These are phyloP conservation scores for Anoplophora glabripennis DNA, from an alignment of 1,140 invertebrate genomes.

Conservation along the genomic window DNA sequence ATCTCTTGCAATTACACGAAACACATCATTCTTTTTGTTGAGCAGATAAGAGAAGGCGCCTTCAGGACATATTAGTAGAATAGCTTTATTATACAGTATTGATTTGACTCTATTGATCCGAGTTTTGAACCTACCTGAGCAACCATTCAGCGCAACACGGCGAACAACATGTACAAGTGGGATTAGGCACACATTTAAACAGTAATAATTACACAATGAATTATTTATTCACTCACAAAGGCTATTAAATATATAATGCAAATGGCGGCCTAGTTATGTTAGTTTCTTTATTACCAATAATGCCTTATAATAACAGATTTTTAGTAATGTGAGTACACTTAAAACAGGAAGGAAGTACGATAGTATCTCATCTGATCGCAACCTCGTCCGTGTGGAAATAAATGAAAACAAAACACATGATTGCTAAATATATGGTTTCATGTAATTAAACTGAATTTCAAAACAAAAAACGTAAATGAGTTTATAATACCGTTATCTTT, in stretches of 20 bases:
- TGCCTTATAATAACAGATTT: constrained; percentile 36
- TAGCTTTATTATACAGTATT: constrained; percentile 2
- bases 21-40: too few species aligned
- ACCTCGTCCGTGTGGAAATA: constrained; percentile 31
- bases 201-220: constrained; percentile 20
- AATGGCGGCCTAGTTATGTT: constrained; percentile 23
- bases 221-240: constrained; percentile 22
- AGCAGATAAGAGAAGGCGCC: neutral
- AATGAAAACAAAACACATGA: constrained; percentile 36
- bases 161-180: too few species aligned
- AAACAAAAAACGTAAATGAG: too few species aligned
- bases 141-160: too few species aligned
- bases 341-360: constrained; percentile 39
- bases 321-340: constrained; percentile 27
- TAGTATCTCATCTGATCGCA: constrained; percentile 36
- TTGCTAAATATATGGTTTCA: constrained; percentile 27
- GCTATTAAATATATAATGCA: constrained; percentile 32
- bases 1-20: too few species aligned
- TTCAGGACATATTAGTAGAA: neutral
- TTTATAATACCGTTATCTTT: too few species aligned
- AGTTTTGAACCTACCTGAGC: neutral
- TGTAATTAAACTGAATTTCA: constrained; percentile 1
- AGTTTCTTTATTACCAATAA: constrained; percentile 39
- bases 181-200: too few species aligned
- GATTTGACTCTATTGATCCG: constrained; percentile 4